Conservation (phyloP, 2,888 invertebrate species). For the Drosophila merina region DNA sequence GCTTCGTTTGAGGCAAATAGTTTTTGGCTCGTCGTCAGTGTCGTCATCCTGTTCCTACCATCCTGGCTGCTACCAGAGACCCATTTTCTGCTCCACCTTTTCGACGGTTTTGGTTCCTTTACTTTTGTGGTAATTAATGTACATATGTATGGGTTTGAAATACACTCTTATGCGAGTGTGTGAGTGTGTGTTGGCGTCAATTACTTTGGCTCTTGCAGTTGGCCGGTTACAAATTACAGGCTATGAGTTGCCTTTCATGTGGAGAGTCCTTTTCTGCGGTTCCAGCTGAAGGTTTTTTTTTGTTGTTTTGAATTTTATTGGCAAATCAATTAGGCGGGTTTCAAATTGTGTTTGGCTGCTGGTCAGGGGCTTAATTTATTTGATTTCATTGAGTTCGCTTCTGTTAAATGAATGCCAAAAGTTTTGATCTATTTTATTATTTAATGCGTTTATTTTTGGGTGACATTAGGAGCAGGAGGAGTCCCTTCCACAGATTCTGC, state of each 20-base stretch:
- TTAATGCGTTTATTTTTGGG: neutral
- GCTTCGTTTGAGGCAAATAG: conserved; percentile 67
- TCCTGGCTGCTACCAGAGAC: conserved; percentile 6
- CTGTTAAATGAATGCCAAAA: conserved; percentile 14
- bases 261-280: conserved; percentile 19
- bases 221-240: conserved; percentile 71
- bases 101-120: conserved; percentile 33
- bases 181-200: conserved; percentile 49
- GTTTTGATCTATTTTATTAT: conserved; percentile 24
- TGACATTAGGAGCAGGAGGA: conserved; percentile 13
- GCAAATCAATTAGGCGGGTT: conserved; percentile 68
- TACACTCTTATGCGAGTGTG: conserved; percentile 6
- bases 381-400: conserved; percentile 16
- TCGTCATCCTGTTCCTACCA: conserved; percentile 29
- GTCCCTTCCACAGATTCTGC: conserved; percentile 5
- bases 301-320: conserved; percentile 55
- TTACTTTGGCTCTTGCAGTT: conserved; percentile 66
- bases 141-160: conserved; percentile 25
- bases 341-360: conserved; percentile 35
- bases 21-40: conserved; percentile 51
- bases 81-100: conserved; percentile 20
- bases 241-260: conserved; percentile 35
- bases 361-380: conserved; percentile 23
- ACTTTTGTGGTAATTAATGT: conserved; percentile 69
- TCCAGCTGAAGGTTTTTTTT: conserved; percentile 5